Evolutionary conservation across 2,113 vertebrate species (phyloP), one percentile per base, ranked within the genome.

Genomic region (Mugil cephalus): DNA sequence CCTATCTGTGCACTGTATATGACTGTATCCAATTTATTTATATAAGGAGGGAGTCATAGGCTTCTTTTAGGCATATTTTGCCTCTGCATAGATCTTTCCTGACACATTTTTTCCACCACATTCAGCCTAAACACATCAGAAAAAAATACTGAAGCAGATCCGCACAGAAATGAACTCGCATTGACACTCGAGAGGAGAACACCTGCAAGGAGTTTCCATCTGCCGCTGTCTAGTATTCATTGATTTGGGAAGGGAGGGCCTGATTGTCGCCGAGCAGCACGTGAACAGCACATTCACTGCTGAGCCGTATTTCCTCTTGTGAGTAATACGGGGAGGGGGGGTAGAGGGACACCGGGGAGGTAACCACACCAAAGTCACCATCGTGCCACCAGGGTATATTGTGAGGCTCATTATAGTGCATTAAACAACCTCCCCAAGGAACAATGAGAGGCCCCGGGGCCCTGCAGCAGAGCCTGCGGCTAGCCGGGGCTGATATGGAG

Each of bases 401-500:
- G 65, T 19, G 71, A 48, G 81, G 74, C 93, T 95, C 95, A 95
- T 96, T 96, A 96, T 93, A 90, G 89, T 88, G 94, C 93, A 95
- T 96, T 96, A 95, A 96, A 94, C 94, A 94, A 92, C 89, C 48
- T 88, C 91, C 94, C 92, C 88, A 91, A 82, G 85, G 92, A 93
- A 95, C 94, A 94, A 95, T 94, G 94, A 93, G 91, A 92, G 93
- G 92, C 93, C 75, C 74, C n/a, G 92, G 93, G 91, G 92, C 93
- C 94, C 91, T 63, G 83, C 88, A 74, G 88, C 80, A 55, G 69
- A 52, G 86, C 90, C 89, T 0, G 46, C 68, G 89, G 94, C 96
- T 97, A 95, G 85, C 90, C 90, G 88, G 93, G 93, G 93, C 92
- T 95, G 96, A 97, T 97, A 97, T 87, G 90, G 91, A 93, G 91